Evolutionary conservation across 2,797 vertebrate species (phyloP).

Genomic region (Botia kubotai): DNA sequence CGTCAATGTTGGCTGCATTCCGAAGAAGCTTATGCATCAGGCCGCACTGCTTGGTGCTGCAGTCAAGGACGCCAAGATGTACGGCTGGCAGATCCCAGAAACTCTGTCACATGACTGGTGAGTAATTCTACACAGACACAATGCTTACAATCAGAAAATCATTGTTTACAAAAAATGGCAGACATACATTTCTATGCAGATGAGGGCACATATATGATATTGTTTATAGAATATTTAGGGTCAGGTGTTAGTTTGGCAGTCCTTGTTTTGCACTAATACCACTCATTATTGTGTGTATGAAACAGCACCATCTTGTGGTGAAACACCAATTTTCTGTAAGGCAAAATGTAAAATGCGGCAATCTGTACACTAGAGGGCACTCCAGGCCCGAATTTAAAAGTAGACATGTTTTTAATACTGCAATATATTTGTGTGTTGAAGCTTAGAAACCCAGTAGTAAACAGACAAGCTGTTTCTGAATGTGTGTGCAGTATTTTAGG

Average conservation of each 20-base stretch:
- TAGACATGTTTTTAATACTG: background rate
- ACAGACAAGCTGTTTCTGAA: background rate
- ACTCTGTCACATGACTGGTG: slow-evolving; percentile 88
- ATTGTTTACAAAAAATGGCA: too few relatives aligned
- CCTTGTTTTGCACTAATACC: too few relatives aligned
- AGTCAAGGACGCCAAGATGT: slow-evolving; percentile 86
- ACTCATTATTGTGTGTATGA: background rate
- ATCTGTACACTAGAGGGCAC: slow-evolving; percentile 35
- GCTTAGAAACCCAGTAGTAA: background rate
- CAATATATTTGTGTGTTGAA: background rate
- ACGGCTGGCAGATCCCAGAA: slow-evolving; percentile 86
- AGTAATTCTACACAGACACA: background rate
- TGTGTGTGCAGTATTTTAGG: background rate
- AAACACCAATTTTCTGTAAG: background rate
- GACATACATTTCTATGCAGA: background rate
- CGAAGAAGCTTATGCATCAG: slow-evolving; percentile 99
- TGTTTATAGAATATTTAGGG: background rate
- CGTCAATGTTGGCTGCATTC: slow-evolving; percentile 97
- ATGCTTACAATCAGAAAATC: too few relatives aligned
- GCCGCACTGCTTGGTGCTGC: slow-evolving; percentile 87
- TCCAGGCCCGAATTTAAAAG: background rate
- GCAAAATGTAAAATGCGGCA: background rate
- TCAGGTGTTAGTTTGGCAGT: background rate
- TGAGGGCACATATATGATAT: background rate
- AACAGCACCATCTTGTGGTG: slow-evolving; percentile 20